Base-by-base conservation (phyloP, 1,140 invertebrate species). In the Drosophila orena region DNA sequence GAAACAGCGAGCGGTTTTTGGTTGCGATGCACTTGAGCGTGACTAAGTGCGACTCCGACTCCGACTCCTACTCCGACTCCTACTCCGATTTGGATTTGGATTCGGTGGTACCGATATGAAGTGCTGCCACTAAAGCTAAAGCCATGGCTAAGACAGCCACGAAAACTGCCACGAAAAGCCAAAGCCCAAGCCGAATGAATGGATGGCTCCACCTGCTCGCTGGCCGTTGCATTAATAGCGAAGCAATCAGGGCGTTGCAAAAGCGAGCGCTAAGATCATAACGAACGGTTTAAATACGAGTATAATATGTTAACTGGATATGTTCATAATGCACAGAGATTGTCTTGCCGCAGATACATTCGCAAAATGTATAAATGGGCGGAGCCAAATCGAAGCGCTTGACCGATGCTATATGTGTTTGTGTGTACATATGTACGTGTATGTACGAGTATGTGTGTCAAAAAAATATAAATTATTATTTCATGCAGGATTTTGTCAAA, bases 201-300 rank as follows among this genome's bases (percentile, higher is more conserved):
- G 24, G 24, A 24, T 60, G 40, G 69, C 70, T 73, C 55, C 69
- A 72, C 72, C 69, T 64, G 79, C 65, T 78, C 59, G 81, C 68
- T 79, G 81, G 80, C 72, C 66, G 72, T 74, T 85, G 77, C 81
- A 86, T 86, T 86, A 86, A 85, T 86, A 86, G 83, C 78, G 83
- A 75, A 86, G 83, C 83, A 86, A 86, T 86, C 81, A 86, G 81
- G 81, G 81, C 81, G 83, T 86, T 81, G 83, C 83, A 86, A 75
- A 81, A 86, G 83, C 81, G 69, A 86, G 83, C 83, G 81, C 74
- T 71, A 69, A 86, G 83, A 81, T 86, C 81, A 86, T 86, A 86
- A 86, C 81, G 81, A 86, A 88, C 81, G 81, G 81, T 81, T 86
- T 86, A 74, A 86, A 81, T 88, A 17, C 17, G 17, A 17, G 17